phyloP scores from a whole-genome alignment of 2,113 vertebrate species.

The Jacana jacana region DNA sequence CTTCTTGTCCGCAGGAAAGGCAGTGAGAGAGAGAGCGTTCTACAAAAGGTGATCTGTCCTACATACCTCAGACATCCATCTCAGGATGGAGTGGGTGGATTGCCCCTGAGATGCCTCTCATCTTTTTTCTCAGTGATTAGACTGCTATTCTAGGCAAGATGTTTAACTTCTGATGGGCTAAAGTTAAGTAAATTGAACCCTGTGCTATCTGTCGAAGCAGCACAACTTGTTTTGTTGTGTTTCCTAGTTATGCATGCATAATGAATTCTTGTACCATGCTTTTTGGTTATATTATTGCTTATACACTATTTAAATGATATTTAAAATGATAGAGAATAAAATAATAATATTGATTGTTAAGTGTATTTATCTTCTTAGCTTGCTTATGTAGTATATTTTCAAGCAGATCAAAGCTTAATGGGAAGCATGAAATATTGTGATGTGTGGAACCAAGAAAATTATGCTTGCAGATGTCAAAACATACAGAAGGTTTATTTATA shows the following conservation, averaged over 20 bases:
- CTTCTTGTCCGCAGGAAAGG: background rate
- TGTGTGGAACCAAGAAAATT: background rate
- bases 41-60: background rate
- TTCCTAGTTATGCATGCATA: background rate
- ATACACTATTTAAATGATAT: background rate
- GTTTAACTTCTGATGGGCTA: background rate
- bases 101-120: background rate
- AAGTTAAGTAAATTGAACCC: background rate
- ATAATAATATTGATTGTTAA: background rate
- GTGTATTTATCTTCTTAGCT: background rate
- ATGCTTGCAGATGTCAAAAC: constrained; percentile 2
- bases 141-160: background rate
- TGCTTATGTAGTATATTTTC: background rate
- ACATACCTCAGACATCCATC: background rate
- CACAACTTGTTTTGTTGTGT: background rate
- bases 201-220: background rate
- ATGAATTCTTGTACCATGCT: background rate
- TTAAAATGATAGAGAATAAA: background rate
- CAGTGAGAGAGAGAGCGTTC: background rate
- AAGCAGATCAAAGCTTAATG: constrained; percentile 8
- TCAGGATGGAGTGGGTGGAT: background rate
- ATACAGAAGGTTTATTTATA: background rate
- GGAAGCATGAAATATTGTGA: background rate
- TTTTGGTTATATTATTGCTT: background rate
- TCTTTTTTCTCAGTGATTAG: background rate